Evolutionary conservation across 2,888 invertebrate genomes (phyloP).

Genomic region (Ctena decussata): DNA sequence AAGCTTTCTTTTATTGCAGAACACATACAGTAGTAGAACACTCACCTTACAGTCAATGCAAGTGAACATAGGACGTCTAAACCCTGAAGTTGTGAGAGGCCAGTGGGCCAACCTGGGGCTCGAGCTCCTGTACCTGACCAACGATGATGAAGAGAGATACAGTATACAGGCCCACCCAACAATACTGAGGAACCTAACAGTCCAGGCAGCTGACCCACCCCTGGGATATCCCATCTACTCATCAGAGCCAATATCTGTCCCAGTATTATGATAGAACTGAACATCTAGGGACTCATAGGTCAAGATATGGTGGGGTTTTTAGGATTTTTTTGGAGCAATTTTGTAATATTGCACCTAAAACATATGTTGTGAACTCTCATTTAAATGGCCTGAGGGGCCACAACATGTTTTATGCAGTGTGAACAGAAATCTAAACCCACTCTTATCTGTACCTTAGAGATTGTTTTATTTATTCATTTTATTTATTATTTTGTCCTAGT

Average conservation of each 20-base stretch:
- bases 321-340: no score
- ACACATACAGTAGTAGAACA: conserved; percentile 85
- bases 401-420: no score
- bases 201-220: conserved; percentile 87
- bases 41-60: conserved; percentile 84
- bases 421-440: no score
- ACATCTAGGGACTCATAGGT: neutral
- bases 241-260: conserved; percentile 81
- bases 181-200: conserved; percentile 87
- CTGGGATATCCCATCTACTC: conserved; percentile 87
- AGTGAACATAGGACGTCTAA: conserved; percentile 85
- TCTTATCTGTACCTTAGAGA: no score
- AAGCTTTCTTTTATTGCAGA: no score
- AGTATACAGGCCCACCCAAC: conserved; percentile 87
- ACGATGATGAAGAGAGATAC: conserved; percentile 88
- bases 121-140: conserved; percentile 88
- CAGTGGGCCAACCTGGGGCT: conserved; percentile 88
- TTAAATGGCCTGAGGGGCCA: no score
- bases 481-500: no score
- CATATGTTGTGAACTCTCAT: no score
- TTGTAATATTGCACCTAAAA: no score
- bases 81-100: conserved; percentile 86
- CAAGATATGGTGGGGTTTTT: neutral
- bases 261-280: conserved; percentile 69
- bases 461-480: no score